Conservation (phyloP, 2,888 invertebrate species). For the Synanthedon tipuliformis region DNA sequence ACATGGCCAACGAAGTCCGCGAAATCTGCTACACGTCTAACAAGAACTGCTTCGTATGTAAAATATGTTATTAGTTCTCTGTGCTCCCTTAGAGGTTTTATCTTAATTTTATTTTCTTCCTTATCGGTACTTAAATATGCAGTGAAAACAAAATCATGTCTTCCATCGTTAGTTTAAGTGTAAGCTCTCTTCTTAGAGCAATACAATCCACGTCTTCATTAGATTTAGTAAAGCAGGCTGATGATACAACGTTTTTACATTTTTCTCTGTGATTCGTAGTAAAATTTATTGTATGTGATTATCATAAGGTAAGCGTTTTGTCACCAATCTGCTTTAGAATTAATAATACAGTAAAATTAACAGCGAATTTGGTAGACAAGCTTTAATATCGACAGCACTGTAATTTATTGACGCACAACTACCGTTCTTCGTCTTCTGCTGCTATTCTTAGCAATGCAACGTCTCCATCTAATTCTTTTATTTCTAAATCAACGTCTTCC, state of each 20-base stretch:
- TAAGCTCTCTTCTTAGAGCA: slow-evolving; percentile 26
- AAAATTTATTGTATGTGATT: slow-evolving; percentile 10
- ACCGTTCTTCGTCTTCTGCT: slow-evolving; percentile 11
- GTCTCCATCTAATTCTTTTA: not conserved
- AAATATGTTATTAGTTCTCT: slow-evolving; percentile 43
- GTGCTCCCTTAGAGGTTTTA: slow-evolving; percentile 5
- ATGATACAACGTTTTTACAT: slow-evolving; percentile 17
- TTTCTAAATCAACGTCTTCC: slow-evolving; percentile 49
- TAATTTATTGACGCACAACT: slow-evolving; percentile 20
- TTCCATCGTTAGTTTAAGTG: slow-evolving; percentile 60
- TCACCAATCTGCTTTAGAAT: slow-evolving; percentile 33
- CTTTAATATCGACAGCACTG: slow-evolving; percentile 64
- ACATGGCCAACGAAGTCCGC: slow-evolving; percentile 69
- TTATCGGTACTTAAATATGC: slow-evolving; percentile 35
- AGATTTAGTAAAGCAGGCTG: slow-evolving; percentile 50
- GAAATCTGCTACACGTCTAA: slow-evolving; percentile 63
- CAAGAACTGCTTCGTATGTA: slow-evolving; percentile 59
- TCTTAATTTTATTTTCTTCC: slow-evolving; percentile 11
- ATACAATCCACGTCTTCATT: slow-evolving; percentile 54
- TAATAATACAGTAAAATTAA: slow-evolving; percentile 40
- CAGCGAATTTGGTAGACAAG: slow-evolving; percentile 65
- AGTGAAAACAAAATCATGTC: slow-evolving; percentile 69
- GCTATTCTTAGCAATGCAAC: not conserved
- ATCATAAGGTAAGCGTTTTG: slow-evolving; percentile 16
- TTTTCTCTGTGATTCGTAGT: slow-evolving; percentile 23